Evolutionary conservation across 2,797 vertebrate species (phyloP).

Genomic region (Poecilia picta): DNA sequence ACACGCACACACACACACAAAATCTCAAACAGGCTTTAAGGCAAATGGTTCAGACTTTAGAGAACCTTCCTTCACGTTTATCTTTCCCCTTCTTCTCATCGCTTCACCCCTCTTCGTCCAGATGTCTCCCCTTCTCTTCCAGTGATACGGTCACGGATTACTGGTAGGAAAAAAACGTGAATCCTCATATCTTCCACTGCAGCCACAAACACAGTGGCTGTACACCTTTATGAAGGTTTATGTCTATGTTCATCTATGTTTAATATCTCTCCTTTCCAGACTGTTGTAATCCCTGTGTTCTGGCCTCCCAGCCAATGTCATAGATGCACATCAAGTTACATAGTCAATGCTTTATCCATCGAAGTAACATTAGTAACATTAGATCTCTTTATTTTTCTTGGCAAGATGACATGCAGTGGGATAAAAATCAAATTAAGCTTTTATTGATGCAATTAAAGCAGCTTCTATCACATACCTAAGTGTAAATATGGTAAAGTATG

Average conservation of each 20-base stretch:
- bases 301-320: slow-evolving; percentile 59
- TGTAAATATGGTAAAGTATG: not conserved
- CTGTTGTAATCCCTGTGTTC: slow-evolving; percentile 63
- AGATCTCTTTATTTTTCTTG: slow-evolving; percentile 21
- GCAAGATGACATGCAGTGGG: slow-evolving; percentile 10
- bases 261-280: slow-evolving; percentile 67
- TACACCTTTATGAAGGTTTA: slow-evolving; percentile 25
- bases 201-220: slow-evolving; percentile 32
- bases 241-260: slow-evolving; percentile 32
- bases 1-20: slow-evolving; percentile 21
- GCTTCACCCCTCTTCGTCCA: slow-evolving; percentile 22
- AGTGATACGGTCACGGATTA: slow-evolving; percentile 56
- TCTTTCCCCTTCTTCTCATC: slow-evolving; percentile 35
- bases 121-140: slow-evolving; percentile 24
- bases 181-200: slow-evolving; percentile 56
- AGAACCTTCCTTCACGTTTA: slow-evolving; percentile 42
- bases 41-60: slow-evolving; percentile 48
- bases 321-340: slow-evolving; percentile 46
- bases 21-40: slow-evolving; percentile 25
- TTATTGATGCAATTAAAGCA: slow-evolving; percentile 27
- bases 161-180: slow-evolving; percentile 45
- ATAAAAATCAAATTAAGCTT: slow-evolving; percentile 31
- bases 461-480: not conserved
- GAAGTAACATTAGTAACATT: slow-evolving; percentile 41
- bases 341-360: slow-evolving; percentile 55